Evolutionary conservation across 2,888 invertebrate genomes (phyloP), one percentile per base, ranked within the genome.

Genomic region (Brachycybe producta): DNA sequence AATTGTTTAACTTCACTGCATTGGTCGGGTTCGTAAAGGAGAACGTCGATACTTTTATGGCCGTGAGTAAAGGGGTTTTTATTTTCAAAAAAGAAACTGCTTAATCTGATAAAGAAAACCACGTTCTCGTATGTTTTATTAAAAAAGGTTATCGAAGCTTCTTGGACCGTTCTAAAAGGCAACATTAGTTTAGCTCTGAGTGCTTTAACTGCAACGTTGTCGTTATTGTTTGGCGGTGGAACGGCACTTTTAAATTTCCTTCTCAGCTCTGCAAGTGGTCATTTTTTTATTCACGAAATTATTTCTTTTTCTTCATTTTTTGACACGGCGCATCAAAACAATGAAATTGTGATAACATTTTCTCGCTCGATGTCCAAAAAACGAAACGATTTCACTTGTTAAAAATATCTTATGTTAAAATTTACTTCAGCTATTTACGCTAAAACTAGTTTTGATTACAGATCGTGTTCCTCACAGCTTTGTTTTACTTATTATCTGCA

Each of bases 401-500:
- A n/a, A n/a, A n/a, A n/a, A n/a, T n/a, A n/a, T n/a, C n/a, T n/a
- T n/a, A n/a, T n/a, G n/a, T n/a, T n/a, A n/a, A n/a, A n/a, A n/a
- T n/a, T n/a, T n/a, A n/a, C n/a, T n/a, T n/a, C n/a, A 19, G 23
- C 7, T 41, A 41, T 17, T 41, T 41, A 41, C 7, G 19, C n/a
- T n/a, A 5, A 5, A 23, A 35, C 48, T 44, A 38, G 11, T 35
- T 44, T n/a, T n/a, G n/a, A n/a, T 69, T 69, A 3, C 65, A 94
- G 94, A 80, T 95, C 56, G 90, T 98, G 19, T 98, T 98, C 70
- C 79, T 97, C 63, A 95, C 97, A 2, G 88, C 95, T 0, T 72
- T 98, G 5, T 98, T 95, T 71, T 98, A 97, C 68, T 74, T 98
- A 45, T 73, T 98, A 56, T 88, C 84, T 57, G 85, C 84, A 11